These are phyloP conservation scores for Cerceris rybyensis DNA, from an alignment of 2,888 invertebrate species.

Conservation along the genomic window DNA sequence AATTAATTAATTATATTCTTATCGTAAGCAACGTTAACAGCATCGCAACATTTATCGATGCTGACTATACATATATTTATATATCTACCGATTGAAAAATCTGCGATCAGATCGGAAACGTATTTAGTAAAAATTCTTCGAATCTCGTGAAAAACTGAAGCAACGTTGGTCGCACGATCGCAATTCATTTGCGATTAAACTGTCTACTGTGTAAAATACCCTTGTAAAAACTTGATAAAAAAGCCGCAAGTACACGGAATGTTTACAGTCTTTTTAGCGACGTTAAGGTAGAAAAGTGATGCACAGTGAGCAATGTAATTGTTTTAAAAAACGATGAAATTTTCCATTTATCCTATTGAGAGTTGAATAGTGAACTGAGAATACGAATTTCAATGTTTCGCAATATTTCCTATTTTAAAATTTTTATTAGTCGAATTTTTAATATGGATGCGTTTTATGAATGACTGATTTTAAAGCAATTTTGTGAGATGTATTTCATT, in stretches of 20 bases:
- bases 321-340: no score
- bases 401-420: no score
- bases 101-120: conserved; percentile 14
- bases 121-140: conserved; percentile 1
- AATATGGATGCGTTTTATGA: no score
- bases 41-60: not conserved
- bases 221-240: conserved; percentile 8
- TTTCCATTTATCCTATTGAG: no score
- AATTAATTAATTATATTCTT: not conserved
- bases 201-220: conserved; percentile 21
- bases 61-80: not conserved
- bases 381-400: no score
- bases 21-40: conserved; percentile 3
- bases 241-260: conserved; percentile 15
- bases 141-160: not conserved
- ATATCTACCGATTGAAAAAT: conserved; percentile 14
- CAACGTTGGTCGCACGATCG: not conserved
- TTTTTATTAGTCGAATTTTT: no score
- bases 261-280: conserved; percentile 34
- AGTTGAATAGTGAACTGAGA: no score
- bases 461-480: no score
- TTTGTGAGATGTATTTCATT: no score
- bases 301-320: conserved; percentile 15
- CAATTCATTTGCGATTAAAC: not conserved
- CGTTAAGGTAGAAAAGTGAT: conserved; percentile 12